Conservation (phyloP, 2,888 invertebrate species). For the Eilema depressum region DNA sequence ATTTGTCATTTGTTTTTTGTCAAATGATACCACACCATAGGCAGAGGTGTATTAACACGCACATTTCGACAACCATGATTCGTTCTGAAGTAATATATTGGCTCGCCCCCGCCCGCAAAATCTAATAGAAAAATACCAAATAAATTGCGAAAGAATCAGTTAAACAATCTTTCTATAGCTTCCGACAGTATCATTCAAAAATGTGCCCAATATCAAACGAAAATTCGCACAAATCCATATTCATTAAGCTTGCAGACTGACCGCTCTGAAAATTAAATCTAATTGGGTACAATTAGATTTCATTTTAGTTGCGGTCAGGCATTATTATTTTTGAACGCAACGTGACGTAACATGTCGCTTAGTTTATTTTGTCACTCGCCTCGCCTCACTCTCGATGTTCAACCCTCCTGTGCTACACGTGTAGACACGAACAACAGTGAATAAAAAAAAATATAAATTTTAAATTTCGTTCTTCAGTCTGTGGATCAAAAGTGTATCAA, state of each 20-base stretch:
- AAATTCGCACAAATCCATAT: not conserved
- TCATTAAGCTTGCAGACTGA: not conserved
- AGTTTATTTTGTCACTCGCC: not conserved
- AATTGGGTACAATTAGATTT: not conserved
- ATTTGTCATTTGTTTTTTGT: too few relatives aligned
- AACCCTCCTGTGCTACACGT: not conserved
- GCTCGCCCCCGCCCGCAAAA: too few relatives aligned
- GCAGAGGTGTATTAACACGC: too few relatives aligned
- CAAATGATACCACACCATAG: too few relatives aligned
- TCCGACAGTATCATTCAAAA: too few relatives aligned
- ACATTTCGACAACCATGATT: too few relatives aligned
- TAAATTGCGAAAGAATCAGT: too few relatives aligned
- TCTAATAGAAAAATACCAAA: too few relatives aligned
- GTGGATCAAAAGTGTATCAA: constrained; percentile 12
- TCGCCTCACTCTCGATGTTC: not conserved
- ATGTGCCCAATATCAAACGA: too few relatives aligned
- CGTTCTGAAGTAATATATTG: too few relatives aligned
- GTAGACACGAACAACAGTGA: constrained; percentile 4
- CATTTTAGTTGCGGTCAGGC: not conserved
- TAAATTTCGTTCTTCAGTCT: not conserved
- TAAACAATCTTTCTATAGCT: too few relatives aligned
- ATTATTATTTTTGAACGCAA: constrained; percentile 5
- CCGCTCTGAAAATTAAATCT: not conserved
- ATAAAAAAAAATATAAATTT: constrained; percentile 6
- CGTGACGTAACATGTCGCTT: not conserved